Evolutionary conservation across 2,797 vertebrate species (phyloP).

Genomic region (Chelmon rostratus): DNA sequence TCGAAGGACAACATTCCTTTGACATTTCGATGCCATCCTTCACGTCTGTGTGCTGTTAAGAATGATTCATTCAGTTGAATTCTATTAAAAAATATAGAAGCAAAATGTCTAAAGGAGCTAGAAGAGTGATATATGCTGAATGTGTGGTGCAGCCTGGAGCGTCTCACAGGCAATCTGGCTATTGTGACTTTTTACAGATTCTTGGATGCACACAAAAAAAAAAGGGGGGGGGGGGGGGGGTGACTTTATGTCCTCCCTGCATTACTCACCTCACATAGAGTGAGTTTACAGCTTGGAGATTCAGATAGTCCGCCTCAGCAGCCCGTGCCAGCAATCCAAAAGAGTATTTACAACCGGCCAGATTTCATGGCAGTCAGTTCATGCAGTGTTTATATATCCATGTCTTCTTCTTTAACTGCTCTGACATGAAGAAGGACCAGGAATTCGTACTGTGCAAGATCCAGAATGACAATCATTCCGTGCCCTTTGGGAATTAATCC

Average conservation of each 20-base stretch:
- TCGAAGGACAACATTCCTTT: neutral
- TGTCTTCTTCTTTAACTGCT: neutral
- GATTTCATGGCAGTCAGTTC: constrained; percentile 1
- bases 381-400: neutral
- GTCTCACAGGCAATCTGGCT: constrained; percentile 58
- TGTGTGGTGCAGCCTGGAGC: constrained; percentile 34
- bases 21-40: neutral
- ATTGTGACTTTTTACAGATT: constrained; percentile 52
- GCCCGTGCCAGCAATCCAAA: neutral
- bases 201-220: neutral
- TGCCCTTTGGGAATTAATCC: neutral
- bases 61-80: constrained; percentile 42
- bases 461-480: neutral
- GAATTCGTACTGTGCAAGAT: neutral
- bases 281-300: neutral
- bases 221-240: neutral
- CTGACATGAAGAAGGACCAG: neutral
- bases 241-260: constrained; percentile 19
- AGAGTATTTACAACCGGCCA: constrained; percentile 6
- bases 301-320: neutral
- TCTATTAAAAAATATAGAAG: constrained; percentile 18
- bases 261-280: constrained; percentile 23
- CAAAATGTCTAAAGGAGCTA: neutral
- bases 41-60: neutral
- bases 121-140: constrained; percentile 39